phyloP scores from a whole-genome alignment of 2,113 vertebrate species.

The Psephotus haematonotus region DNA sequence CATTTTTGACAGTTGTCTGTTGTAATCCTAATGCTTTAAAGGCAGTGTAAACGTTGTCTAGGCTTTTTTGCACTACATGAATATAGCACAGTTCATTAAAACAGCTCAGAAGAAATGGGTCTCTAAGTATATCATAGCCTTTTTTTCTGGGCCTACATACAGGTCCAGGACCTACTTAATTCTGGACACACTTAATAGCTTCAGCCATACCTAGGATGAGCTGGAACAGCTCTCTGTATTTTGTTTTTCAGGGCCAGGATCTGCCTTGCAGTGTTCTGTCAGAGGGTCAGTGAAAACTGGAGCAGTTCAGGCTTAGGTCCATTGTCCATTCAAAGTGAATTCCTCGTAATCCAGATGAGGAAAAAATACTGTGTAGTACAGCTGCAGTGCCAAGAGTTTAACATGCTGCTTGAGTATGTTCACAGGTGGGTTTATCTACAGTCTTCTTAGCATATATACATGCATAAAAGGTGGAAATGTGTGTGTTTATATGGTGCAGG shows the following conservation, averaged over 20 bases:
- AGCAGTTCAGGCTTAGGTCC: neutral
- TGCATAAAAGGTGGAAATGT: neutral
- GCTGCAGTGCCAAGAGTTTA: neutral
- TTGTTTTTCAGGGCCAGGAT: neutral
- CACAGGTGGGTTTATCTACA: neutral
- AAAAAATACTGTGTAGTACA: neutral
- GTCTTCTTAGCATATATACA: fast-evolving
- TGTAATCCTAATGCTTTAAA: neutral
- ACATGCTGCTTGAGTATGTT: neutral
- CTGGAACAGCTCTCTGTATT: neutral
- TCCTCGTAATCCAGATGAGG: neutral
- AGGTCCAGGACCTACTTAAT: neutral
- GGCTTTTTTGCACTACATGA: neutral
- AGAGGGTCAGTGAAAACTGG: neutral
- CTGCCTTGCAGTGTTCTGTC: neutral
- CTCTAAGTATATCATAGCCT: neutral
- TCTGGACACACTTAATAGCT: neutral
- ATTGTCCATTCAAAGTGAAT: neutral
- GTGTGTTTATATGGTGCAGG: neutral
- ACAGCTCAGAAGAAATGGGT: neutral
- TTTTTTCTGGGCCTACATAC: neutral
- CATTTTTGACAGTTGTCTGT: neutral
- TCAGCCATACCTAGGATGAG: neutral
- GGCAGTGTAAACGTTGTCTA: neutral
- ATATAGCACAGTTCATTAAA: neutral